Conservation (phyloP, 2,888 invertebrate genomes). For the Stenichneumon culpator region DNA sequence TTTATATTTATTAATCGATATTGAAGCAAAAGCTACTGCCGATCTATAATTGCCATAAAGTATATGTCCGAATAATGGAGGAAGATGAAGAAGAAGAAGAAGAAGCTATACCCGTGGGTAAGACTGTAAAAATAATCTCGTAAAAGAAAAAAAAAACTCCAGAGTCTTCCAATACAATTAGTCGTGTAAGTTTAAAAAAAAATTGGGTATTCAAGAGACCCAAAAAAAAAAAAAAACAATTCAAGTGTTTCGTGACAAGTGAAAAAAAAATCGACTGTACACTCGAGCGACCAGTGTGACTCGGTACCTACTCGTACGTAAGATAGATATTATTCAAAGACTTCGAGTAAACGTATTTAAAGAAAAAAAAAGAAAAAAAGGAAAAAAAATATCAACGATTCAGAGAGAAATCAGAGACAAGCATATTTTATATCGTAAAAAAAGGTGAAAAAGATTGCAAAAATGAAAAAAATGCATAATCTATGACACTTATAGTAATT, state of each 20-base stretch:
- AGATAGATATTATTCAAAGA: slow-evolving; percentile 43
- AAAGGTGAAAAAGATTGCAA: slow-evolving; percentile 9
- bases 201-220: not conserved
- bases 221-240: slow-evolving; percentile 20
- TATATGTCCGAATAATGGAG: slow-evolving; percentile 47
- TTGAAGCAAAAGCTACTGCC: slow-evolving; percentile 68
- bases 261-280: not conserved
- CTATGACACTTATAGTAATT: slow-evolving; percentile 27
- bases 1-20: slow-evolving; percentile 67
- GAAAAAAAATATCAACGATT: not conserved
- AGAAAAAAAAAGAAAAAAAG: slow-evolving; percentile 4
- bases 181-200: slow-evolving; percentile 1
- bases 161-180: slow-evolving; percentile 53
- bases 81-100: slow-evolving; percentile 24
- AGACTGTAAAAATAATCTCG: slow-evolving; percentile 14
- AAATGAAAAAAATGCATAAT: slow-evolving; percentile 15
- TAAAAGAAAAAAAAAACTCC: slow-evolving; percentile 32
- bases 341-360: slow-evolving; percentile 36
- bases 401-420: slow-evolving; percentile 59
- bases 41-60: slow-evolving; percentile 79
- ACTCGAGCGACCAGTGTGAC: slow-evolving; percentile 23
- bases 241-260: slow-evolving; percentile 22
- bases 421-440: slow-evolving; percentile 53
- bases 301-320: slow-evolving; percentile 38
- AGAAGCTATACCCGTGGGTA: slow-evolving; percentile 8